These are phyloP conservation scores for Vannuccia rotundouncinata DNA, from an alignment of 2,888 invertebrate species.

Conservation along the genomic window DNA sequence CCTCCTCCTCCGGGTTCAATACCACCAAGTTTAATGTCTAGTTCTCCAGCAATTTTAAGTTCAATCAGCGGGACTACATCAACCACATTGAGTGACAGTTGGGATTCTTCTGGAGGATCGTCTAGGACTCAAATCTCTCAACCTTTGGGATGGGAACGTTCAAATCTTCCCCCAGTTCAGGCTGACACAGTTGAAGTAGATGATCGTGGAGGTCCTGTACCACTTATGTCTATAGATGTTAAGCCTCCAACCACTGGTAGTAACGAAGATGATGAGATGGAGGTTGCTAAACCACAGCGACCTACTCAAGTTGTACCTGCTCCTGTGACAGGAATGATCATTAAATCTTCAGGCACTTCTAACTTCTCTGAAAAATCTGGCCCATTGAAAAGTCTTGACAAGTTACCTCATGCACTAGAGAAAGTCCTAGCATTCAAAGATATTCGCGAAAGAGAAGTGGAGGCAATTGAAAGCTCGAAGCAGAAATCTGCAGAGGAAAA, in stretches of 20 bases:
- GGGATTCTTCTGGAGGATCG: neutral
- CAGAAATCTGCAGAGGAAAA: neutral
- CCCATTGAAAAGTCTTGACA: slow-evolving; percentile 36
- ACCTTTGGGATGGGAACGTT: neutral
- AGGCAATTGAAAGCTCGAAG: slow-evolving; percentile 54
- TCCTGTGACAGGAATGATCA: neutral
- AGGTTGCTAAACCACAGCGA: neutral
- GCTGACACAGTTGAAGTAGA: neutral
- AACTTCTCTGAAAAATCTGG: neutral
- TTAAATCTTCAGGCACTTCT: neutral
- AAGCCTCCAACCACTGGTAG: neutral
- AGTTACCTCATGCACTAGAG: slow-evolving; percentile 75
- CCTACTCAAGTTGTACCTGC: neutral
- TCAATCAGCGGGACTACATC: neutral
- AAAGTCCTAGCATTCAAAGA: slow-evolving; percentile 80
- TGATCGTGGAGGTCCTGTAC: neutral
- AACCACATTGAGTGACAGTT: neutral
- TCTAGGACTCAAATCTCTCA: neutral
- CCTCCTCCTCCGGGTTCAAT: too few relatives aligned
- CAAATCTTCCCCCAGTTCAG: neutral
- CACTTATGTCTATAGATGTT: neutral
- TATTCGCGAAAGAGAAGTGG: slow-evolving; percentile 74
- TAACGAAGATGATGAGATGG: neutral
- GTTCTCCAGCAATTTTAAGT: too few relatives aligned
- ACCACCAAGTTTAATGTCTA: too few relatives aligned